Conservation (phyloP, 1,140 invertebrate species). For the Drosophila kurseongensis region DNA sequence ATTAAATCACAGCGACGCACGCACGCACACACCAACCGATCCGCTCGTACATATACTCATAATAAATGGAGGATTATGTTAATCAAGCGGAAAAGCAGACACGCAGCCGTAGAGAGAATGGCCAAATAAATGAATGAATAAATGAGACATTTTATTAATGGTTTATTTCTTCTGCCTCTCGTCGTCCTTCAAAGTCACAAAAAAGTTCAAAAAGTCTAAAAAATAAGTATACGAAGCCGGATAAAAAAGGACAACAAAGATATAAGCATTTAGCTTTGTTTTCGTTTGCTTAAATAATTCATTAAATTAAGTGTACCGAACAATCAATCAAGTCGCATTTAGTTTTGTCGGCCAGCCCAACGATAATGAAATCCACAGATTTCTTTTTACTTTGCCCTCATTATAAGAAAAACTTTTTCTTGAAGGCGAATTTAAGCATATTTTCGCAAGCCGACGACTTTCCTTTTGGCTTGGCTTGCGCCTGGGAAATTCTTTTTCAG, state of each 20-base stretch:
- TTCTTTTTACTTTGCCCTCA: slow-evolving; percentile 50
- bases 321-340: slow-evolving; percentile 77
- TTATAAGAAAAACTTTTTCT: slow-evolving; percentile 13
- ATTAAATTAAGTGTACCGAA: slow-evolving; percentile 79
- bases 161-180: slow-evolving; percentile 48
- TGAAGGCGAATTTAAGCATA: slow-evolving; percentile 10
- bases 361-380: slow-evolving; percentile 69
- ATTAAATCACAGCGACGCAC: slow-evolving; percentile 71
- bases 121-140: slow-evolving; percentile 78
- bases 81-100: slow-evolving; percentile 81
- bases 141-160: slow-evolving; percentile 83
- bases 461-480: not conserved
- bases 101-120: slow-evolving; percentile 46
- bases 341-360: slow-evolving; percentile 52
- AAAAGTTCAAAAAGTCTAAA: slow-evolving; percentile 45
- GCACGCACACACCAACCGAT: slow-evolving; percentile 26
- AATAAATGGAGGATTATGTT: slow-evolving; percentile 83
- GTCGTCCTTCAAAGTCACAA: slow-evolving; percentile 27
- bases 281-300: slow-evolving; percentile 77
- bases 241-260: slow-evolving; percentile 55
- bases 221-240: slow-evolving; percentile 30
- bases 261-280: slow-evolving; percentile 60
- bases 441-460: not conserved
- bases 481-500: slow-evolving; percentile 19
- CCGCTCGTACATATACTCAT: slow-evolving; percentile 41